Evolutionary conservation across 1,140 invertebrate species (phyloP), one percentile per base, ranked within the genome.

Genomic region (Atta colombica): DNA sequence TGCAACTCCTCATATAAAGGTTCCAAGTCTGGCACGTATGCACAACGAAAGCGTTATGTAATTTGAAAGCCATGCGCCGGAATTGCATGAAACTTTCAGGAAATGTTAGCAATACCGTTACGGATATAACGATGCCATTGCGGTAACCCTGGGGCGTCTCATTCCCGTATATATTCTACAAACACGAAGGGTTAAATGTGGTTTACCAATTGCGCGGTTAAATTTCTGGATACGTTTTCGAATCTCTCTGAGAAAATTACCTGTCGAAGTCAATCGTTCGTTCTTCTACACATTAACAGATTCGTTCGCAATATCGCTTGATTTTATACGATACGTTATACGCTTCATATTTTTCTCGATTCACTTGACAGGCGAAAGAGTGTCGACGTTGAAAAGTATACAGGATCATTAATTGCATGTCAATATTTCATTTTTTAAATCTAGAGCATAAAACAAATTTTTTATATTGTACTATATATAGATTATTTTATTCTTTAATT

Each of bases 131-230:
- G 80, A 84, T 84, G 80, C 80, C 80, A 61, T 74, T 84, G 69
- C 80, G 80, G 69, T 74, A 74, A 74, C 55, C 80, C 80, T 49
- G 80, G 39, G 69, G 80, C 80, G 55, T 84, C 80, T 49, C 69
- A 61, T 84, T 84, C 69, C 58, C 80, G 55, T 74, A 51, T 45
- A 82, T 84, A 74, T 84, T 74, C 25, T 25, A 61, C 69, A 84
- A 84, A 84, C 80, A 74, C 80, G 53, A 85, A 87, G 87, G 66
- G 65, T 55, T 55, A 90, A 85, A 74, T 77, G 87, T 87, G 89
- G 86, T 88, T 82, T 82, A 74, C 53, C 80, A 72, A 74, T 74
- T 74, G 68, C 80, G 55, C 80, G 80, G 69, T 84, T 84, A 74
- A 84, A 74, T 74, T 74, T 39, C 69, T 35, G 14, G 66, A 10